Evolutionary conservation across 1,140 invertebrate genomes (phyloP), one percentile per base, ranked within the genome.

Genomic region (Lordiphosa mommai): DNA sequence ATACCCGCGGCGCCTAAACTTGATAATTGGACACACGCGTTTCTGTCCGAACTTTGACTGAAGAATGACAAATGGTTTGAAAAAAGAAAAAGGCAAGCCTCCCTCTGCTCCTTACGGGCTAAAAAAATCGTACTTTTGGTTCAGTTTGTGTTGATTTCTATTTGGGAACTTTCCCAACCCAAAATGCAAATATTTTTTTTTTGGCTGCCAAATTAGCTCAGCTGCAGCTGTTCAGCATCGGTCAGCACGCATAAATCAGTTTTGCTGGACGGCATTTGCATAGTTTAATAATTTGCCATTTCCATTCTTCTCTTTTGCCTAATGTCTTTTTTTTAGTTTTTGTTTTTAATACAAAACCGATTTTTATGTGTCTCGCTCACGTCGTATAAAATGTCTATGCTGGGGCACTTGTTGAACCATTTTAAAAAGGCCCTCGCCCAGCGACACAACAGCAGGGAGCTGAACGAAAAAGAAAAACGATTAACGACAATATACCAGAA

Each of bases 111-210:
- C 27, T 36, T 44, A 30, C 13, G 20, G 53, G 56, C 55, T 64
- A 34, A 41, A 55, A 41, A 55, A 84, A 76, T 80, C 71, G 84
- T 72, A 84, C 77, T 80, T 80, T 57, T 80, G 30, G 30, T 53
- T 47, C 16, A 14, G 2, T 50, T 40, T 10, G 7, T 41, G n/a
- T 12, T 33, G 48, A 12, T 12, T 63, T 51, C 53, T 58, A 68
- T 60, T 56, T 29, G 36, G 43, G 32, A 36, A 23, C 32, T 48
- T 38, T 59, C 37, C 43, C 57, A 65, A 74, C 74, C 74, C 55
- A 55, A 80, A 82, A 80, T 80, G 74, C 74, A 80, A 80, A 80
- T 80, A 82, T n/a, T n/a, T n/a, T n/a, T n/a, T n/a, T n/a, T n/a
- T n/a, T n/a, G n/a, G n/a, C n/a, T n/a, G n/a, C n/a, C n/a, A n/a